Conservation (phyloP, 2,113 vertebrate genomes). For the Myodes glareolus region DNA sequence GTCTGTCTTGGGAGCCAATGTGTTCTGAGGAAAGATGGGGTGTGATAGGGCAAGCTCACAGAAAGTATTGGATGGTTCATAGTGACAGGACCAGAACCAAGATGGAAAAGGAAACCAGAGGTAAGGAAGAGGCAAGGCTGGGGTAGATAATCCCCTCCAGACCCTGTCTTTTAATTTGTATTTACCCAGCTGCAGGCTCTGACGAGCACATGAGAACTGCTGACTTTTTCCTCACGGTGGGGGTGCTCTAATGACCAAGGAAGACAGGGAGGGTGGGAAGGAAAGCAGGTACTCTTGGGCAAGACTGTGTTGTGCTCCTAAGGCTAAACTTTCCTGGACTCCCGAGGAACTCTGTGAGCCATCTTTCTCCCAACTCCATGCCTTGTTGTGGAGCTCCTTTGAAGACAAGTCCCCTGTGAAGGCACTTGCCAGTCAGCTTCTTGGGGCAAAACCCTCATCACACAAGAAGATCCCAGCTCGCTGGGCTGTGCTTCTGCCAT, state of each 20-base stretch:
- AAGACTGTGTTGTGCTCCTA: neutral
- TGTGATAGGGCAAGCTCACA: neutral
- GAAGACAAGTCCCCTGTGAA: neutral
- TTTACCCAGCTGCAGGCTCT: neutral
- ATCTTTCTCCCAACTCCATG: too few relatives aligned
- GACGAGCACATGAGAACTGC: neutral
- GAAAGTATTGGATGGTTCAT: neutral
- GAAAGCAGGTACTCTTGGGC: rapidly evolving
- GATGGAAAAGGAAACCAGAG: neutral
- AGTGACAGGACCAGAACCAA: neutral
- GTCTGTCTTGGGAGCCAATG: rapidly evolving
- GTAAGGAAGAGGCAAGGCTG: neutral
- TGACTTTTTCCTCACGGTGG: neutral
- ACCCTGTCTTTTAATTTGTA: neutral
- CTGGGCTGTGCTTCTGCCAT: neutral
- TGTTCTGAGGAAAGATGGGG: neutral
- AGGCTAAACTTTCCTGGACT: neutral
- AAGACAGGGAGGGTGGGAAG: neutral
- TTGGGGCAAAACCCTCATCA: neutral
- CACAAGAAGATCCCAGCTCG: neutral
- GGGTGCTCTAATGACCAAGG: neutral
- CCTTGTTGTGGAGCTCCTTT: neutral
- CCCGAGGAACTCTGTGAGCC: neutral
- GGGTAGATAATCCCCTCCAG: neutral
- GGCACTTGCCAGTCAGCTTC: neutral